Conservation (phyloP, 2,797 vertebrate genomes). For the Mus minutoides region DNA sequence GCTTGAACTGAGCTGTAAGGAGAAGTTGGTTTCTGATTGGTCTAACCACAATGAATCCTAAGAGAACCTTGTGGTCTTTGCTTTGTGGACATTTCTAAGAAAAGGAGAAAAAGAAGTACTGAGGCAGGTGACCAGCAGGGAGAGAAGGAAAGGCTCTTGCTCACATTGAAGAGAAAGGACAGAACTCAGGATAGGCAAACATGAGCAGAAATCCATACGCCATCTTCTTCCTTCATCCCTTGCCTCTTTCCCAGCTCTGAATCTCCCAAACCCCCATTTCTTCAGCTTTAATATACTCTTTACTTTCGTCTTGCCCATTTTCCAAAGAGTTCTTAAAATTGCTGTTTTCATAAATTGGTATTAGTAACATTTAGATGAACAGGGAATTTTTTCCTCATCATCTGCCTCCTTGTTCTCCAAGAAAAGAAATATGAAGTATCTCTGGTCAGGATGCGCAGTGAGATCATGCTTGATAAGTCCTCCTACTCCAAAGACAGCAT, state of each 20-base stretch:
- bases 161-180: neutral
- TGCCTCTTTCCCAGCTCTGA: neutral
- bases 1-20: neutral
- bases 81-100: neutral
- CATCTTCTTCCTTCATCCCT: neutral
- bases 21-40: slow-evolving; percentile 38
- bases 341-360: neutral
- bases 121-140: neutral
- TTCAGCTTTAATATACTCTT: neutral
- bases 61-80: neutral
- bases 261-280: neutral
- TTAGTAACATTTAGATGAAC: neutral
- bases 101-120: neutral
- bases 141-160: neutral
- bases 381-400: neutral
- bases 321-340: neutral
- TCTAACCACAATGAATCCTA: neutral
- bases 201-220: neutral
- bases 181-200: neutral
- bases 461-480: neutral
- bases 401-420: slow-evolving; percentile 7
- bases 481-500: neutral
- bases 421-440: neutral
- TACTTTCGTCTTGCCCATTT: neutral
- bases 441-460: neutral